phyloP scores from a whole-genome alignment of 2,113 vertebrate genomes.

The Mormyrus iriodes region DNA sequence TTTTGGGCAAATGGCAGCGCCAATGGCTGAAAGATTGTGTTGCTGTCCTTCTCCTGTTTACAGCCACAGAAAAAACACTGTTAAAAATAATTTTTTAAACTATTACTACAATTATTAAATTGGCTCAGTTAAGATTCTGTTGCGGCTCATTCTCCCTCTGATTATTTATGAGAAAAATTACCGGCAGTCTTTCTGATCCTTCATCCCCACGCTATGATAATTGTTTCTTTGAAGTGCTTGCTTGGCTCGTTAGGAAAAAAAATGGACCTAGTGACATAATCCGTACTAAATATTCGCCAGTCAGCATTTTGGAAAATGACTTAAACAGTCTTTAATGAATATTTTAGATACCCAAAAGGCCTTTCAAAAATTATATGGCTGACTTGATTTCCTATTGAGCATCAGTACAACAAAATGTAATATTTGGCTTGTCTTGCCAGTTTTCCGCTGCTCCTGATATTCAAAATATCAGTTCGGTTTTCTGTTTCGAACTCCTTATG shows the following conservation, averaged over 20 bases:
- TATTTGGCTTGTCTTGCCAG: neutral
- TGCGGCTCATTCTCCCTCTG: neutral
- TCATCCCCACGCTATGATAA: conserved; percentile 1
- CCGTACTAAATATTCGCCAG: neutral
- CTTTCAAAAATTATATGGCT: neutral
- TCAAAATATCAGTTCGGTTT: neutral
- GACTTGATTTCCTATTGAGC: neutral
- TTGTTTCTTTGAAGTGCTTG: conserved; percentile 17
- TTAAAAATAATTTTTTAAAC: neutral
- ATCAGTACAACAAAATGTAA: neutral
- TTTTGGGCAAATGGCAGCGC: neutral
- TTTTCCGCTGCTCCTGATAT: neutral
- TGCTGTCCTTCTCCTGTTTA: neutral
- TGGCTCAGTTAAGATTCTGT: neutral
- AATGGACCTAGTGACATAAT: neutral
- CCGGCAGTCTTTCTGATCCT: neutral
- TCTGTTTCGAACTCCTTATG: neutral
- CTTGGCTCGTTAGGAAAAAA: conserved; percentile 9
- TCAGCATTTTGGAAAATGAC: neutral
- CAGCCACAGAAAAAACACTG: neutral
- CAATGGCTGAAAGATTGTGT: neutral
- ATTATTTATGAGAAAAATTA: neutral
- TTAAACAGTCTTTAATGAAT: neutral
- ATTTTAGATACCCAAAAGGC: neutral
- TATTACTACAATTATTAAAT: neutral